phyloP scores from a whole-genome alignment of 2,888 invertebrate genomes.

The Sphecodes monilicornis region DNA sequence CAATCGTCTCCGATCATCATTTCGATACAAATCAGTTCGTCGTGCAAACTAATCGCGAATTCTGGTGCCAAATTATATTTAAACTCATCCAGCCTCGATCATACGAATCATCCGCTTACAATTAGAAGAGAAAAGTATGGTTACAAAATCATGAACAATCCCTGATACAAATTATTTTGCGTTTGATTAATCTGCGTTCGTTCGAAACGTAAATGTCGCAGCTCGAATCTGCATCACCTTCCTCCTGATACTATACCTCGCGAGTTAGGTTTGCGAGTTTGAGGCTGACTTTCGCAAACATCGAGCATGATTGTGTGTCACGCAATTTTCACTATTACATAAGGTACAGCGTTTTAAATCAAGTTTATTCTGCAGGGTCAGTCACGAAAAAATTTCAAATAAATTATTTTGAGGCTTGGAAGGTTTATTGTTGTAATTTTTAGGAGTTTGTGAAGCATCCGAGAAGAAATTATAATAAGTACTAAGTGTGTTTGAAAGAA shows the following conservation, averaged over 20 bases:
- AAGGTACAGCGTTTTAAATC: conserved; percentile 1
- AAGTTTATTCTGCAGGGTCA: not conserved
- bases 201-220: conserved; percentile 14
- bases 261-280: not conserved
- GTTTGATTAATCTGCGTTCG: conserved; percentile 28
- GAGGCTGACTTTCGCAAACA: conserved; percentile 17
- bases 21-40: conserved; percentile 40
- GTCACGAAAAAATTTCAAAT: not conserved
- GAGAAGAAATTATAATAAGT: not conserved
- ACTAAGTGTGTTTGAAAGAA: not conserved
- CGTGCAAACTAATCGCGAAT: conserved; percentile 27
- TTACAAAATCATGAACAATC: conserved; percentile 22
- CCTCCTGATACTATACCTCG: not conserved
- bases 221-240: conserved; percentile 14
- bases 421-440: not conserved
- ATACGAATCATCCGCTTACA: conserved; percentile 25
- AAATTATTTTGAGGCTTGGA: not conserved
- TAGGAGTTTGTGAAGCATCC: not conserved
- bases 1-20: conserved; percentile 20
- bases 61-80: not conserved
- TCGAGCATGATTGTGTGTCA: conserved; percentile 48
- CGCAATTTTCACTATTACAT: conserved; percentile 38
- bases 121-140: not conserved
- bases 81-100: conserved; percentile 9
- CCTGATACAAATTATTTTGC: conserved; percentile 26